Base-by-base conservation (phyloP, 2,797 vertebrate genomes). In the Schizothorax lantsangensis region DNA sequence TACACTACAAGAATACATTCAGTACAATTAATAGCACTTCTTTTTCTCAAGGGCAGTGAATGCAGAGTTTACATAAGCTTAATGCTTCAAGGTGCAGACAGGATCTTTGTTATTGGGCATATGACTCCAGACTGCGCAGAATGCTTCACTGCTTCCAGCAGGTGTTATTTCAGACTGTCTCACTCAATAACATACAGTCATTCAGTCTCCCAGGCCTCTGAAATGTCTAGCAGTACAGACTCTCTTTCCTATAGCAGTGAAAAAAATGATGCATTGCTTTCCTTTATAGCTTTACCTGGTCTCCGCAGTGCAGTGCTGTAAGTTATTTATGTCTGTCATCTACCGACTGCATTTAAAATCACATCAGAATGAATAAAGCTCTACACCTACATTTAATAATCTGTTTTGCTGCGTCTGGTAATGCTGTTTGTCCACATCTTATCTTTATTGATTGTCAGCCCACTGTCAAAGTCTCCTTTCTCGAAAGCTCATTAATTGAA, bases 141-240 rank as follows among this genome's bases (percentile, higher is more conserved):
- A 87, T 88, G 91, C 87, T 89, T 93, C 89, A 90, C 90, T 86
- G 87, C 90, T 85, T 82, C 47, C 86, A 90, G 90, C 92, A 94
- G 93, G 92, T 94, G 93, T 90, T 93, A 88, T 71, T 85, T 89
- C 84, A 85, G 88, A 89, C 86, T 90, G 45, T 74, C 87, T 87
- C 90, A 86, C 81, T 91, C 84, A 81, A 79, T 93, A 88, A 90
- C 90, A 91, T 89, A 90, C 74, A 88, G 86, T 89, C 88, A 83
- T 91, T 66, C 26, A 84, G 88, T 89, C 91, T 78, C 84, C 49
- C 10, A 8, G 72, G 80, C 88, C 83, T 87, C 19, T 0, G 77
- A 79, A 87, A 91, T 85, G 72, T 49, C 74, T 84, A 66, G 81
- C 38, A 52, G 83, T 54, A 26, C 21, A 47, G 33, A 73, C 38